phyloP scores from a whole-genome alignment of 2,113 vertebrate genomes.

The Trachemys scripta region DNA sequence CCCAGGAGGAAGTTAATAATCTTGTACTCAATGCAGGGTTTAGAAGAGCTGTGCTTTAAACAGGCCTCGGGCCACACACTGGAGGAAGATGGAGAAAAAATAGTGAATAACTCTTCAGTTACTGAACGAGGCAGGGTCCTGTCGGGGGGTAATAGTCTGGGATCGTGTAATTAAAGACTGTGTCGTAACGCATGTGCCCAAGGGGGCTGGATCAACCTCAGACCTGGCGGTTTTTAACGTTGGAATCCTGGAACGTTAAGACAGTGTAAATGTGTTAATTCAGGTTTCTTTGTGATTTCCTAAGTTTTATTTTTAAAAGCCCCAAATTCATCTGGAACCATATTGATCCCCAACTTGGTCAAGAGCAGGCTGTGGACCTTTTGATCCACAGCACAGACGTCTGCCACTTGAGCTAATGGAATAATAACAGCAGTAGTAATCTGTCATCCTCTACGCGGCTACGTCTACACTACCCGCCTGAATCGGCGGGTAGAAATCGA shows the following conservation, averaged over 20 bases:
- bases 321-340: not conserved
- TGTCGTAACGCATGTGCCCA: not conserved
- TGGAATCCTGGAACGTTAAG: too few species aligned
- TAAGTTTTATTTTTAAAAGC: not conserved
- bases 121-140: not conserved
- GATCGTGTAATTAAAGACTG: not conserved
- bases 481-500: too few species aligned
- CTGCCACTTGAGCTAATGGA: not conserved
- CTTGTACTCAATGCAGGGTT: too few species aligned
- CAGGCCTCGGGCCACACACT: not conserved
- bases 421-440: not conserved
- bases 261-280: not conserved
- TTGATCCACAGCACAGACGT: not conserved
- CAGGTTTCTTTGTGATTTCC: not conserved
- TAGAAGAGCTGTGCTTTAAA: too few species aligned
- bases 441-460: not conserved
- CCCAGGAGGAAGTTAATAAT: too few species aligned
- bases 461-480: too few species aligned
- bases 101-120: not conserved
- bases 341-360: not conserved
- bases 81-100: not conserved
- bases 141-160: not conserved
- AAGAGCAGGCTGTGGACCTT: not conserved
- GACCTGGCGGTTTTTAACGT: too few species aligned
- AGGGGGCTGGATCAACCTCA: not conserved